These are phyloP conservation scores for Crioceris asparagi DNA, from an alignment of 2,888 invertebrate species.

Conservation along the genomic window DNA sequence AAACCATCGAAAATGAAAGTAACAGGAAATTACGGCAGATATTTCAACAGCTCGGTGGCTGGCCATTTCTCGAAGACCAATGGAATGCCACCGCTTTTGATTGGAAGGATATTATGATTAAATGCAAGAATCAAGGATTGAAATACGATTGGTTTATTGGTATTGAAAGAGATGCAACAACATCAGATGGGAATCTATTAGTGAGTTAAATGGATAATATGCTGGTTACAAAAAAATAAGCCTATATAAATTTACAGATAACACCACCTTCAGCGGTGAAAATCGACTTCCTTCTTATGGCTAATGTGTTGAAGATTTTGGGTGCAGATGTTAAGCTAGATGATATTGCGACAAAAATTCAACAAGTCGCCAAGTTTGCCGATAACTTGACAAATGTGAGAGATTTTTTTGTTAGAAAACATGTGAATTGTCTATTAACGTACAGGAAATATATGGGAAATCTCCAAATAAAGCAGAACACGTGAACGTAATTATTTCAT, in stretches of 20 bases:
- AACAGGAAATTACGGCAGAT: slow-evolving; percentile 14
- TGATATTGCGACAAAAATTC: slow-evolving; percentile 6
- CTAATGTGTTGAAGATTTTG: slow-evolving; percentile 16
- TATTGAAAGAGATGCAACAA: slow-evolving; percentile 7
- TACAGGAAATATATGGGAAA: no score
- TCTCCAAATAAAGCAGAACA: no score
- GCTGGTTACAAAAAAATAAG: no score
- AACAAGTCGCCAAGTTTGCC: slow-evolving; percentile 11
- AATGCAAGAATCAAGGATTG: slow-evolving; percentile 14
- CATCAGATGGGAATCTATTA: no score
- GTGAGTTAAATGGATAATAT: no score
- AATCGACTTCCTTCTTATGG: slow-evolving; percentile 17
- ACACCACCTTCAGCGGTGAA: slow-evolving; percentile 15
- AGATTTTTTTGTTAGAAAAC: no score
- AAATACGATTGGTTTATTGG: slow-evolving; percentile 18
- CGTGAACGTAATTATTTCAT: no score
- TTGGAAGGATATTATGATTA: slow-evolving; percentile 16
- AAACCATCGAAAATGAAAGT: slow-evolving; percentile 16
- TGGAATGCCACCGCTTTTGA: slow-evolving; percentile 21
- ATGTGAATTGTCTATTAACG: no score
- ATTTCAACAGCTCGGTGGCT: slow-evolving; percentile 20
- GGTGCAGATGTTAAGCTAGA: slow-evolving; percentile 13
- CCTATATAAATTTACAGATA: slow-evolving; percentile 15
- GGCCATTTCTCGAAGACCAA: slow-evolving; percentile 20
- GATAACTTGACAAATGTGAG: no score